Evolutionary conservation across 2,797 vertebrate genomes (phyloP).

Genomic region (Typhlichthys eigenmanni): DNA sequence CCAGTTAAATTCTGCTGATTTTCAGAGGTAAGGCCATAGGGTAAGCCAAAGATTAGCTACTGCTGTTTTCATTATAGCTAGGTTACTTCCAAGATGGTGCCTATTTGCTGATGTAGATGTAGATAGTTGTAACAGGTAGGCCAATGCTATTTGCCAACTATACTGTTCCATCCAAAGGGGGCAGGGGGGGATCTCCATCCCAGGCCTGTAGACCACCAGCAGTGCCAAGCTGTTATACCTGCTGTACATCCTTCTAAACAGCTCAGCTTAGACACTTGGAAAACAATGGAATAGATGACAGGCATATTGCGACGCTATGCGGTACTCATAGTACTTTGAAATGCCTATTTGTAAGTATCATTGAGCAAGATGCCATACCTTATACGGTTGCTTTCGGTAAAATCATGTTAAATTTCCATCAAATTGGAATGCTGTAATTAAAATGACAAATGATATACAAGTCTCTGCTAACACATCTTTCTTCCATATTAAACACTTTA

Average conservation of each 20-base stretch:
- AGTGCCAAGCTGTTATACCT: conserved; percentile 68
- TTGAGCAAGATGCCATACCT: too few relatives aligned
- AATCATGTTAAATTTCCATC: too few relatives aligned
- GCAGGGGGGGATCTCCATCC: conserved; percentile 56
- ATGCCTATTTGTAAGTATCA: too few relatives aligned
- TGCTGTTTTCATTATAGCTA: too few relatives aligned
- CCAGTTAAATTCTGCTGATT: too few relatives aligned
- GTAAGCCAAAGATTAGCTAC: too few relatives aligned
- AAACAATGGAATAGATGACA: neutral
- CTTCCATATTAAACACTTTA: too few relatives aligned
- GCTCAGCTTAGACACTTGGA: conserved; percentile 66
- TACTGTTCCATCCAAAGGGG: conserved; percentile 56
- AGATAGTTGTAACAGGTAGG: conserved; percentile 74
- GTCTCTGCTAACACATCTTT: too few relatives aligned
- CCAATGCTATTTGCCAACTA: conserved; percentile 79
- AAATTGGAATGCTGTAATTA: too few relatives aligned
- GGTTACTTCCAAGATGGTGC: conserved; percentile 18
- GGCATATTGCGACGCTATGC: neutral
- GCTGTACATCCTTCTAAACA: conserved; percentile 64
- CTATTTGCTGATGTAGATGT: conserved; percentile 80
- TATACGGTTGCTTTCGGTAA: too few relatives aligned
- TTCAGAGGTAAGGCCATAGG: too few relatives aligned
- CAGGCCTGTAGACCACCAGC: conserved; percentile 57
- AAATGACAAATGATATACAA: too few relatives aligned
- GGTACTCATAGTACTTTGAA: neutral